These are phyloP conservation scores for Fratercula arctica DNA, from an alignment of 2,797 vertebrate genomes.

Conservation along the genomic window DNA sequence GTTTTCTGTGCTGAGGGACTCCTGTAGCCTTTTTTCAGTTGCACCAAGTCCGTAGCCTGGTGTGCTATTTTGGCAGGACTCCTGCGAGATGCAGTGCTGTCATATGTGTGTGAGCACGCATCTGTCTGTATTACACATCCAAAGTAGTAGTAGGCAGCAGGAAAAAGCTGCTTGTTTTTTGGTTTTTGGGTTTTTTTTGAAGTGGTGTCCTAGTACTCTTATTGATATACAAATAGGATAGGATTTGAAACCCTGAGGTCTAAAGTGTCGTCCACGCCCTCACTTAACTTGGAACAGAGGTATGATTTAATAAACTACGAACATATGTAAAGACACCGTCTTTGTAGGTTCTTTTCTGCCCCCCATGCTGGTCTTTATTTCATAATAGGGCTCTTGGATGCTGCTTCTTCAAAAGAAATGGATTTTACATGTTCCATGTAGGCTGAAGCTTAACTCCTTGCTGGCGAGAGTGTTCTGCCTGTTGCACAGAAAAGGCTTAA, in stretches of 20 bases:
- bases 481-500: neutral
- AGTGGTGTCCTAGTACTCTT: neutral
- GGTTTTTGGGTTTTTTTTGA: neutral
- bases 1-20: neutral
- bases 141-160: neutral
- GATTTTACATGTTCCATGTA: neutral
- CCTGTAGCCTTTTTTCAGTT: neutral
- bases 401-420: neutral
- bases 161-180: neutral
- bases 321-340: neutral
- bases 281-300: neutral
- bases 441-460: neutral
- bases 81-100: neutral
- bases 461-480: neutral
- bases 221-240: neutral
- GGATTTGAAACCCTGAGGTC: neutral
- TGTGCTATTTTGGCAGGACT: neutral
- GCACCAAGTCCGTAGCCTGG: neutral
- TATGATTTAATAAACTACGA: neutral
- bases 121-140: neutral
- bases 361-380: neutral
- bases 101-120: accelerated
- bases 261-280: neutral
- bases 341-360: neutral
- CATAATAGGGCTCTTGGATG: neutral